Conservation (phyloP, 2,113 vertebrate genomes). For the Myanophis thanlyinensis region DNA sequence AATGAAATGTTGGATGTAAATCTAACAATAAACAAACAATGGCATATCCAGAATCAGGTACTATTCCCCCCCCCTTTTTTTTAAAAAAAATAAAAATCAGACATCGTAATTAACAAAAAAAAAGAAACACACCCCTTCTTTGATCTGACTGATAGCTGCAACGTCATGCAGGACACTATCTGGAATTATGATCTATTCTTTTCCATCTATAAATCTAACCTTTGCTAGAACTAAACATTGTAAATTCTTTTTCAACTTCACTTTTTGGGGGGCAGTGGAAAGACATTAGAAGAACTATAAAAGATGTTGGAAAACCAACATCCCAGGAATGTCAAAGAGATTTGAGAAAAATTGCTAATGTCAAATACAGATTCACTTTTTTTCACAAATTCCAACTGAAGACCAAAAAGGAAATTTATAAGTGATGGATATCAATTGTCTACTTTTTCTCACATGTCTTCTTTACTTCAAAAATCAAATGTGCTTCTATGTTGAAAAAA, state of each 20-base stretch:
- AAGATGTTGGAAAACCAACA: constrained; percentile 45
- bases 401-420: constrained; percentile 26
- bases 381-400: constrained; percentile 51
- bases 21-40: too few species aligned
- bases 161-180: constrained; percentile 31
- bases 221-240: constrained; percentile 57
- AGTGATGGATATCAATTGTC: constrained; percentile 16
- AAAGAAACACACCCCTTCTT: constrained; percentile 38
- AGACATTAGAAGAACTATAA: constrained; percentile 50
- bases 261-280: constrained; percentile 48
- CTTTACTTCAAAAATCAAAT: constrained; percentile 52
- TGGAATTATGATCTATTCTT: constrained; percentile 52
- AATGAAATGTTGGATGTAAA: neutral
- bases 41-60: neutral
- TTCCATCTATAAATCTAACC: neutral
- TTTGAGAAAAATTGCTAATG: constrained; percentile 49
- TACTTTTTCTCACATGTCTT: constrained; percentile 43
- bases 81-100: too few species aligned
- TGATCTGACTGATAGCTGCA: constrained; percentile 45
- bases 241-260: constrained; percentile 51
- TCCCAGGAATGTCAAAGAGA: constrained; percentile 65
- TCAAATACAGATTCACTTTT: constrained; percentile 50
- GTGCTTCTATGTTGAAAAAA: neutral
- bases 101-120: constrained; percentile 44
- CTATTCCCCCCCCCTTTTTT: neutral